Conservation (phyloP, 2,888 invertebrate species). For the Amphipoea lucens region DNA sequence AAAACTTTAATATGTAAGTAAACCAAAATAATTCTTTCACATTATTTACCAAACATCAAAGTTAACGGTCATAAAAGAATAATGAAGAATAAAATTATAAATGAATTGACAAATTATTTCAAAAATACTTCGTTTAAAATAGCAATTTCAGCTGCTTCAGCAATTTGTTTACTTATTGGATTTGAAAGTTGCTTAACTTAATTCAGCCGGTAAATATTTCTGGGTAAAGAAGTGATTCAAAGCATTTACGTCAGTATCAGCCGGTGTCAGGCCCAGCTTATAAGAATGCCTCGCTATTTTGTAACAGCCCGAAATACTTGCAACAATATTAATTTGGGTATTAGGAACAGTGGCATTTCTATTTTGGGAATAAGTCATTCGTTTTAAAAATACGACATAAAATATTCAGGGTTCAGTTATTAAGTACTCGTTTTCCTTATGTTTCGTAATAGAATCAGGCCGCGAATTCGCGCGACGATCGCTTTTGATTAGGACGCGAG, state of each 20-base stretch:
- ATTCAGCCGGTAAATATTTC: conserved; percentile 35
- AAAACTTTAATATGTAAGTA: not conserved
- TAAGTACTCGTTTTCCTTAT: not conserved
- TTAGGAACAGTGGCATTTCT: conserved; percentile 32
- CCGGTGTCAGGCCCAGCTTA: conserved; percentile 57
- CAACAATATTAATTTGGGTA: conserved; percentile 50
- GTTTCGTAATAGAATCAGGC: too few relatives aligned
- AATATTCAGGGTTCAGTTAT: not conserved
- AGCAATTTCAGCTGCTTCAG: not conserved
- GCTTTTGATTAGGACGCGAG: too few relatives aligned
- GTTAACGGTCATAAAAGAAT: not conserved
- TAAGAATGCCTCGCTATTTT: conserved; percentile 38
- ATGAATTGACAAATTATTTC: not conserved
- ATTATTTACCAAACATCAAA: too few relatives aligned
- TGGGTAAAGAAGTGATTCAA: conserved; percentile 27
- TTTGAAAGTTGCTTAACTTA: conserved; percentile 12
- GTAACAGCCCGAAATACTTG: conserved; percentile 46
- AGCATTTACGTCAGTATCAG: conserved; percentile 50
- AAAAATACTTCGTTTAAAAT: not conserved
- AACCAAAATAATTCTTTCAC: not conserved
- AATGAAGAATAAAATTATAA: not conserved
- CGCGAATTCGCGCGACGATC: too few relatives aligned
- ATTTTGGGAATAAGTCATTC: conserved; percentile 1
- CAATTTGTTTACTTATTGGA: conserved; percentile 27
- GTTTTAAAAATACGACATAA: not conserved